Evolutionary conservation across 1,140 invertebrate species (phyloP).

Genomic region (Cydia pomonella): DNA sequence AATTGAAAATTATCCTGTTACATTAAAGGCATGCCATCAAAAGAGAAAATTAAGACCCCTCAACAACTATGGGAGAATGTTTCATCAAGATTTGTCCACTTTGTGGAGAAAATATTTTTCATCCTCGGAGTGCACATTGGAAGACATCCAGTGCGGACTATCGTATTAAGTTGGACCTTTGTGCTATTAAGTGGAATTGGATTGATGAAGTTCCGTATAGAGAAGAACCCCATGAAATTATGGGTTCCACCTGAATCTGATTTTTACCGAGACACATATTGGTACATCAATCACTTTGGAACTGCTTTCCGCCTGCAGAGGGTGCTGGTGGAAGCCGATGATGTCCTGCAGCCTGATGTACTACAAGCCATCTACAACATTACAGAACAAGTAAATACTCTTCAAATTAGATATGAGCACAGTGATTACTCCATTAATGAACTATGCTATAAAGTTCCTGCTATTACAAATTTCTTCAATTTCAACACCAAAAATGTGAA

Average conservation of each 20-base stretch:
- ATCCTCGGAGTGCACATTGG: constrained; percentile 78
- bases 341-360: constrained; percentile 84
- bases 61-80: constrained; percentile 72
- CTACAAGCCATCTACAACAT: constrained; percentile 64
- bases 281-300: constrained; percentile 86
- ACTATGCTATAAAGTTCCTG: constrained; percentile 84
- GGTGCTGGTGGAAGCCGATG: constrained; percentile 83
- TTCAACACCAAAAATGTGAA: constrained; percentile 66
- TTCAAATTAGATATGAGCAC: constrained; percentile 57
- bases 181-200: constrained; percentile 80
- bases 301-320: constrained; percentile 83
- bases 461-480: constrained; percentile 58
- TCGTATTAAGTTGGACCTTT: constrained; percentile 78
- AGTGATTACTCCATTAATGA: constrained; percentile 80
- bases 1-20: no score
- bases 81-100: constrained; percentile 67
- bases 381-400: constrained; percentile 58
- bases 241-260: constrained; percentile 87
- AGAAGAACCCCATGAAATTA: constrained; percentile 86
- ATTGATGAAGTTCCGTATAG: constrained; percentile 82
- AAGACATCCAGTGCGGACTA: constrained; percentile 80
- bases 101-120: constrained; percentile 74
- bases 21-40: constrained; percentile 56
- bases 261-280: constrained; percentile 86
- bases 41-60: constrained; percentile 58